Percentiles rank a stretch among this genome's conserved stretches.
Evolutionary conservation across 2,797 vertebrate species (phyloP).

Genomic region (Takifugu ocellatus): DNA sequence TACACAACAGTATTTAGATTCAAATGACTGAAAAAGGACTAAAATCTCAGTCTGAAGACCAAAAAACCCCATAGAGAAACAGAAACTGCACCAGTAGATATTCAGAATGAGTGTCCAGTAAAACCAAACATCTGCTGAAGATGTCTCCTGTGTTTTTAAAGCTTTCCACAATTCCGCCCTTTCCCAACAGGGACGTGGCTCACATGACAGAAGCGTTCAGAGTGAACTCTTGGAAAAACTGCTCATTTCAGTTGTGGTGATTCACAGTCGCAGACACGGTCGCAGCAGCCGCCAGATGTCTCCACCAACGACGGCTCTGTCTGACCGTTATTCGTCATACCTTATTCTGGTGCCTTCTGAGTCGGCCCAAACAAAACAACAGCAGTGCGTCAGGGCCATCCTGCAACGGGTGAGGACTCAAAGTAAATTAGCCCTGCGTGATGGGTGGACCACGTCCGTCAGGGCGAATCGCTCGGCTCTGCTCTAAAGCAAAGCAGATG

Average conservation of each 20-base stretch:
- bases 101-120: constrained; percentile 11
- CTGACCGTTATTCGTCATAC: constrained; percentile 56
- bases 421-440: constrained; percentile 67
- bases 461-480: constrained; percentile 51
- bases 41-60: too few species aligned
- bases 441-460: constrained; percentile 67
- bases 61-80: too few species aligned
- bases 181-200: constrained; percentile 35
- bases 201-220: constrained; percentile 31
- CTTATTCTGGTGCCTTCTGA: constrained; percentile 42
- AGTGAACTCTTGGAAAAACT: constrained; percentile 39
- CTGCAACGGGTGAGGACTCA: constrained; percentile 61
- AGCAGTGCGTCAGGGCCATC: constrained; percentile 56
- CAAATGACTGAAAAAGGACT: too few species aligned
- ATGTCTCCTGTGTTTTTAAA: constrained; percentile 27
- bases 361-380: constrained; percentile 63
- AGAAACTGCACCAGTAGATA: too few species aligned
- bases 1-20: background rate
- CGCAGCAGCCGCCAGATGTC: constrained; percentile 45
- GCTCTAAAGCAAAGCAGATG: constrained; percentile 74
- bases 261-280: constrained; percentile 14
- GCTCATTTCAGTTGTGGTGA: constrained; percentile 33
- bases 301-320: constrained; percentile 60
- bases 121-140: constrained; percentile 41
- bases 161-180: constrained; percentile 23